Percentiles rank a stretch among this genome's conserved stretches.
phyloP scores from a whole-genome alignment of 2,888 invertebrate genomes.

The Argyresthia albistria region DNA sequence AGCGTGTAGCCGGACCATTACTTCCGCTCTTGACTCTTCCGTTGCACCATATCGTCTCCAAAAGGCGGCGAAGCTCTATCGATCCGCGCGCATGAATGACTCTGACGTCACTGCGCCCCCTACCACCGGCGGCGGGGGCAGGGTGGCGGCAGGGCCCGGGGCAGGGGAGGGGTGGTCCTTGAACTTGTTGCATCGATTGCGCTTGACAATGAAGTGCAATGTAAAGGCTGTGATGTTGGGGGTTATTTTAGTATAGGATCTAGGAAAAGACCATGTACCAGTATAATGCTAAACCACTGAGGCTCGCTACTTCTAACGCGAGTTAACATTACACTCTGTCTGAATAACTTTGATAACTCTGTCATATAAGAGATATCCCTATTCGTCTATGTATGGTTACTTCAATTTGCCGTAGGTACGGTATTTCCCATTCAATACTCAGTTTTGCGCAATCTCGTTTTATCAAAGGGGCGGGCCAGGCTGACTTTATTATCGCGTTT shows the following conservation, averaged over 20 bases:
- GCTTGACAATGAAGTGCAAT: neutral
- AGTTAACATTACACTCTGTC: too few species aligned
- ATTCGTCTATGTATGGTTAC: too few species aligned
- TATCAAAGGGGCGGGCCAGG: too few species aligned
- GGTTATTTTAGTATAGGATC: neutral
- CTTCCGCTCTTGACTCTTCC: neutral
- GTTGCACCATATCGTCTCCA: neutral
- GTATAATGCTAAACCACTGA: too few species aligned
- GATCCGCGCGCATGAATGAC: conserved; percentile 1
- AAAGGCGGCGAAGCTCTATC: neutral
- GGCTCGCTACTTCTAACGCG: too few species aligned
- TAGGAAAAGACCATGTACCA: neutral
- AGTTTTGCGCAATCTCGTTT: too few species aligned
- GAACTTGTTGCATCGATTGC: conserved; percentile 3
- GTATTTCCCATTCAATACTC: too few species aligned
- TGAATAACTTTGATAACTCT: too few species aligned
- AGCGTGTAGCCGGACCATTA: too few species aligned
- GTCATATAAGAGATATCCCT: too few species aligned
- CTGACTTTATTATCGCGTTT: too few species aligned
- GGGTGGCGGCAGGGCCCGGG: neutral
- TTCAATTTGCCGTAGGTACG: too few species aligned
- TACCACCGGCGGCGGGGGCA: neutral
- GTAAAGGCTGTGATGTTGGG: neutral
- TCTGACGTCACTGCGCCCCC: neutral
- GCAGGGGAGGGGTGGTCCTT: neutral